Evolutionary conservation across 2,113 vertebrate species (phyloP).

Genomic region (Lagopus muta): DNA sequence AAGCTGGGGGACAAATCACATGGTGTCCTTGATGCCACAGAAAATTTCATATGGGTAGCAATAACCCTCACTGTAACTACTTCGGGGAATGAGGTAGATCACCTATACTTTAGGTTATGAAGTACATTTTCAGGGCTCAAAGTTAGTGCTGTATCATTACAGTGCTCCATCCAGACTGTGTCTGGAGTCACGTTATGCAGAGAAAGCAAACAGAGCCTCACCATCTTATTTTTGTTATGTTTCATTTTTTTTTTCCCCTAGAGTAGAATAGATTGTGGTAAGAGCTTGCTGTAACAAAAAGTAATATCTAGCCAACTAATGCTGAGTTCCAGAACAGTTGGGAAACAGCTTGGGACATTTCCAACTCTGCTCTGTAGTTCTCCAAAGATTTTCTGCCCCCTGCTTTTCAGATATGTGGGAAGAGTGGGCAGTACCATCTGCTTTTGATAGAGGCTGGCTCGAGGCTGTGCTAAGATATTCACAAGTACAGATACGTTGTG

Average conservation of each 20-base stretch:
- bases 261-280: not conserved
- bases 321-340: constrained; percentile 30
- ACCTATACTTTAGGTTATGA: not conserved
- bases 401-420: constrained; percentile 56
- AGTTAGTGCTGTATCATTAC: not conserved
- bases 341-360: constrained; percentile 50
- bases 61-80: not conserved
- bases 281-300: constrained; percentile 2
- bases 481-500: constrained; percentile 42
- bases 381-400: constrained; percentile 51
- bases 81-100: not conserved
- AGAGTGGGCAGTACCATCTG: constrained; percentile 73
- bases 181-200: not conserved
- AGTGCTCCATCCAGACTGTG: not conserved
- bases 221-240: not conserved
- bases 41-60: not conserved
- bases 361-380: constrained; percentile 46
- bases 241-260: not conserved
- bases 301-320: not conserved
- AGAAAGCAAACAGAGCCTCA: constrained; percentile 1
- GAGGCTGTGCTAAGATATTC: constrained; percentile 47
- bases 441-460: constrained; percentile 50
- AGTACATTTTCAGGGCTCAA: not conserved
- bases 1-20: not conserved
- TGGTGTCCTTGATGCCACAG: not conserved